Percentiles rank a stretch among this genome's conserved stretches.
Evolutionary conservation across 2,797 vertebrate species (phyloP).

Genomic region (Crocidura indochinensis): DNA sequence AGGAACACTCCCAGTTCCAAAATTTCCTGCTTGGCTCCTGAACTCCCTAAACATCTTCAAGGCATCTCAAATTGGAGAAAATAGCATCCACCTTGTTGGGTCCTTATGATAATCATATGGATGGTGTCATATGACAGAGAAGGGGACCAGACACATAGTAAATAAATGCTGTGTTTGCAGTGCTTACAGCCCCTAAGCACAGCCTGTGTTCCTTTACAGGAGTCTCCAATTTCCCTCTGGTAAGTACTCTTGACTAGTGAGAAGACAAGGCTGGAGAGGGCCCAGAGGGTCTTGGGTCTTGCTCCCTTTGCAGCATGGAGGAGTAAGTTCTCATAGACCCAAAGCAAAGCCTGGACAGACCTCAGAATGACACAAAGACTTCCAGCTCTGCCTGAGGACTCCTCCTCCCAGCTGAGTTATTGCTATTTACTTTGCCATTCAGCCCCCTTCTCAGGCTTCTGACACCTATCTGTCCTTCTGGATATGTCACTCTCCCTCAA

Average conservation of each 20-base stretch:
- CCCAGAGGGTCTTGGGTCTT: background rate
- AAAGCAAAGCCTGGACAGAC: background rate
- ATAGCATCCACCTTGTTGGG: background rate
- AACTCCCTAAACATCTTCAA: too few relatives aligned
- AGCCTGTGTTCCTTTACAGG: background rate
- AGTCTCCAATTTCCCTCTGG: background rate
- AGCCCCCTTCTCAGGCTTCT: background rate
- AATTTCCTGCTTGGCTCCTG: too few relatives aligned
- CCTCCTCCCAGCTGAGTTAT: background rate
- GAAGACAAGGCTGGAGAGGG: background rate
- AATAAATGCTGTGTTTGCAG: rapidly evolving
- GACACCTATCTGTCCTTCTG: background rate
- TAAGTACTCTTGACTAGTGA: background rate
- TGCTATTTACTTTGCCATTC: background rate
- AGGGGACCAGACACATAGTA: rapidly evolving
- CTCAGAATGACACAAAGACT: background rate
- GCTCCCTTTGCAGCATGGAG: background rate
- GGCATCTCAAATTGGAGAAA: background rate
- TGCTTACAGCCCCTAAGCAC: background rate
- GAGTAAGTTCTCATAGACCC: background rate
- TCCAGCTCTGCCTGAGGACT: background rate
- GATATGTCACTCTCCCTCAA: constrained; percentile 22
- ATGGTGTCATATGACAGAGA: background rate
- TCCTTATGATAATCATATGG: background rate
- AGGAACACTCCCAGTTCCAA: too few relatives aligned